Base-by-base conservation (phyloP, 2,888 invertebrate genomes). In the Stenodera caucasica region DNA sequence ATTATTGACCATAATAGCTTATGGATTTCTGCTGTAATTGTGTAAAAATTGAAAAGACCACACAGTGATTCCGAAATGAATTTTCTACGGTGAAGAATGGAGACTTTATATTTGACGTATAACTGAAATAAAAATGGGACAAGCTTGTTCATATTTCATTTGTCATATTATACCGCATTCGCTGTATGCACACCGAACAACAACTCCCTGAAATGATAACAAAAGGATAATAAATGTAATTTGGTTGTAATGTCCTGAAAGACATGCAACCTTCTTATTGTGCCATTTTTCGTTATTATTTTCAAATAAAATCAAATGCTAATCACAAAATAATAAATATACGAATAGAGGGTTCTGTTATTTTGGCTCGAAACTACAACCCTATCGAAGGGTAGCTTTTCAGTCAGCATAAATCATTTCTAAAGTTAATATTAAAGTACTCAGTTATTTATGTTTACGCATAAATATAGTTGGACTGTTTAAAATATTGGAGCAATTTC, bases 351-450 rank as follows among this genome's bases (percentile, higher is more conserved):
- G 4, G 8, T 1, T 30, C 30, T 9, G n/a, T n/a, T n/a, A n/a
- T n/a, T n/a, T n/a, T n/a, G n/a, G n/a, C n/a, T n/a, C n/a, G n/a
- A n/a, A n/a, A n/a, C n/a, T n/a, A n/a, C n/a, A n/a, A n/a, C n/a
- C n/a, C n/a, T n/a, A 45, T 45, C 21, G 18, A 18, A 7, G 12
- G 21, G 12, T 32, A 60, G 49, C 32, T 53, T 58, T 56, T 49
- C 53, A 35, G 52, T 53, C 35, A 55, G 60, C 67, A 71, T 70
- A 71, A 72, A 72, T 73, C 71, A 70, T 66, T 66, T 65, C 58
- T 64, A 62, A 65, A 68, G 71, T 69, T 69, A 73, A 73, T 72
- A 73, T 73, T 73, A 71, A 70, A 72, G 69, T 70, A 67, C 64
- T 66, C 60, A 9, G 72, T 73, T 74, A 74, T 73, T 73, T 74